phyloP scores from a whole-genome alignment of 2,888 invertebrate species.

The Drosophila parthenogenetica region DNA sequence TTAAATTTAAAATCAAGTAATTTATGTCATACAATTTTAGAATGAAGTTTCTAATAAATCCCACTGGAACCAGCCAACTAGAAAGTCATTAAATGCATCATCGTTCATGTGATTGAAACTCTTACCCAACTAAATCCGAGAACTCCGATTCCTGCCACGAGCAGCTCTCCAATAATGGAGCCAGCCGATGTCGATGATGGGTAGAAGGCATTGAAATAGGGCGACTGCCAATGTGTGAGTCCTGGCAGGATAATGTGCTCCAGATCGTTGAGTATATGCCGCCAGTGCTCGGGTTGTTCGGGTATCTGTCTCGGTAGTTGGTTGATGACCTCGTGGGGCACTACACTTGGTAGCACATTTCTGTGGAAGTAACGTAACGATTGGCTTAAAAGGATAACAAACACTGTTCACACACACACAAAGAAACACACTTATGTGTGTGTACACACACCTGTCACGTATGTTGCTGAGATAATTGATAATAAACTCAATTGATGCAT shows the following conservation, averaged over 20 bases:
- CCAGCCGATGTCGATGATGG: conserved; percentile 75
- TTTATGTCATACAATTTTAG: too few species aligned
- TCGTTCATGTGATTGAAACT: neutral
- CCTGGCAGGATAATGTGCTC: conserved; percentile 74
- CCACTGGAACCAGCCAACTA: too few species aligned
- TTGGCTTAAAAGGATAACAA: conserved; percentile 28
- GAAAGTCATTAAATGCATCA: too few species aligned
- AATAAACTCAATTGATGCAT: conserved; percentile 94
- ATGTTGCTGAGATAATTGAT: conserved; percentile 96
- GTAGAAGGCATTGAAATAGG: conserved; percentile 76
- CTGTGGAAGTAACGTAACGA: conserved; percentile 50
- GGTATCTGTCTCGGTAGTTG: conserved; percentile 71
- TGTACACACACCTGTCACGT: conserved; percentile 88
- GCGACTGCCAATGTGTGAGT: conserved; percentile 80
- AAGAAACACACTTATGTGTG: conserved; percentile 25
- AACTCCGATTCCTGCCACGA: conserved; percentile 77
- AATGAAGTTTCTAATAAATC: too few species aligned
- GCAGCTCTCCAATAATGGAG: conserved; percentile 77
- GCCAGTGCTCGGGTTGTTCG: conserved; percentile 77
- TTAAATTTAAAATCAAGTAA: too few species aligned
- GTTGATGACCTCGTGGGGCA: conserved; percentile 66
- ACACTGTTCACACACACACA: conserved; percentile 23
- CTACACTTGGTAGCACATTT: conserved; percentile 67
- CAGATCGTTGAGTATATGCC: conserved; percentile 67
- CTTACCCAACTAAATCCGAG: conserved; percentile 80